A percentile compares a stretch with the other conserved stretches of the same genome.
Evolutionary conservation across 2,888 invertebrate genomes (phyloP).

Genomic region (Andricus curvator): DNA sequence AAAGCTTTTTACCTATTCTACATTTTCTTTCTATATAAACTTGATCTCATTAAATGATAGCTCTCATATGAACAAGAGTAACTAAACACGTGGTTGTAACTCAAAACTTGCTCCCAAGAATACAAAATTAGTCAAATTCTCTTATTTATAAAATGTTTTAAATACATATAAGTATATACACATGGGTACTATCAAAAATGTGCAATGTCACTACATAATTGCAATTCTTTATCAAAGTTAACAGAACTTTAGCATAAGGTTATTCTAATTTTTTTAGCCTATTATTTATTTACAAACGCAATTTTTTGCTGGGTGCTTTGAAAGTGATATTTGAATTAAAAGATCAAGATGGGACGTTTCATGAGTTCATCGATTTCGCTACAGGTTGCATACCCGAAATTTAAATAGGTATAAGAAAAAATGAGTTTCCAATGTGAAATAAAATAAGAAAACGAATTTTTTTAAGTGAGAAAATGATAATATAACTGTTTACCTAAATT

Average conservation of each 20-base stretch:
- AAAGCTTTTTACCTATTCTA: neutral
- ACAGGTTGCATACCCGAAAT: slow-evolving; percentile 25
- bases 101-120: neutral
- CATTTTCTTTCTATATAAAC: neutral
- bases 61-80: neutral
- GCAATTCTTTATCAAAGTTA: too few species aligned
- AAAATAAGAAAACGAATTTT: neutral
- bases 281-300: neutral
- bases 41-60: slow-evolving; percentile 35
- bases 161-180: neutral
- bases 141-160: neutral
- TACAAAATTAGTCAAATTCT: neutral
- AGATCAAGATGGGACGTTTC: neutral
- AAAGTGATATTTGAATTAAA: neutral
- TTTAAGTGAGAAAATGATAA: neutral
- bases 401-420: neutral
- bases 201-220: too few species aligned
- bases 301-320: neutral
- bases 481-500: slow-evolving; percentile 1
- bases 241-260: neutral
- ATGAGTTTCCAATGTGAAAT: neutral
- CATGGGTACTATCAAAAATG: too few species aligned
- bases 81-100: slow-evolving; percentile 16
- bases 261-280: neutral
- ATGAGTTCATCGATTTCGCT: slow-evolving; percentile 11